Base-by-base conservation (phyloP, 2,113 vertebrate species). In the Helogale parvula region DNA sequence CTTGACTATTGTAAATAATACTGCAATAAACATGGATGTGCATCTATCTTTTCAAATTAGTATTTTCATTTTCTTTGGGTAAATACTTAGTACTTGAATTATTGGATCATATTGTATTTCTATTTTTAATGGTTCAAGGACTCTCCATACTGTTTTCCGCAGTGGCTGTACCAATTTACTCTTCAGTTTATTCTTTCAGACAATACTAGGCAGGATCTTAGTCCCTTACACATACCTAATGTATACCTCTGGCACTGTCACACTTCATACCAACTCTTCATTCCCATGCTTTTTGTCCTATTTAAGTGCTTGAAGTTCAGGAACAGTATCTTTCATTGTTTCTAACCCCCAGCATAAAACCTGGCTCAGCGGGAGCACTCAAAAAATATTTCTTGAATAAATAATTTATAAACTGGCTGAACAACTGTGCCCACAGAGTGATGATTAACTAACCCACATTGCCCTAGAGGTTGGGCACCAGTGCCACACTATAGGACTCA, bases 361-460 rank as follows among this genome's bases (percentile, higher is more conserved):
- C 19, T 23, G 68, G 65, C 63, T 77, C 50, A 66, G 50, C 65
- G 77, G 5, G 23, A 88, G 33, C 29, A 19, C 27, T 65, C 52
- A 14, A 50, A 27, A 68, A n/a, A 13, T 52, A 23, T 45, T 83
- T 93, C 81, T 81, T 76, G n/a, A 96, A 17, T 54, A 89, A 87
- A 74, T 88, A 52, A 80, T 45, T 88, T 93, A 57, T 76, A 85
- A 90, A 69, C 69, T 63, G 54, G 54, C 54, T 90, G 66, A 94
- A 74, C 80, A 92, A 50, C 17, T 7, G 1, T 27, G 82, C 68
- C 47, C 80, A 77, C 45, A 60, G 72, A 94, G 19, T 6, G 23
- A 89, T 72, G 35, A 88, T 52, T 79, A 54, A 83, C 52, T 88
- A 69, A 47, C 66, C 3, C 5, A 72, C 66, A 57, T 50, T 29